A percentile compares a stretch with the other conserved stretches of the same genome.
Conservation (phyloP, 2,888 invertebrate species). For the Amiota mariae region DNA sequence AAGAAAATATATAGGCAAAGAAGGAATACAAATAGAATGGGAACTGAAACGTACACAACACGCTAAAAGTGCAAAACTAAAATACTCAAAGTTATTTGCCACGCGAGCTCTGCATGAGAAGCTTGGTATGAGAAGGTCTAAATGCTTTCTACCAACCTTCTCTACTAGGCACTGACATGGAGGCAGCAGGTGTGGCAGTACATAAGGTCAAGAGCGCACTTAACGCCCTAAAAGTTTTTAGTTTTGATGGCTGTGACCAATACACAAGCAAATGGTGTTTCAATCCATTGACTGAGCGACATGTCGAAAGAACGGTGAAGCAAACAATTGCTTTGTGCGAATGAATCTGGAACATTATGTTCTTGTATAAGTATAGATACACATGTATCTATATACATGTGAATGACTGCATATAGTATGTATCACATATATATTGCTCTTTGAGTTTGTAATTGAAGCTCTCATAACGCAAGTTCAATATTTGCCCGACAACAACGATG, state of each 20-base stretch:
- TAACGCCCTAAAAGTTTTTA: not conserved
- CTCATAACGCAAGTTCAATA: slow-evolving; percentile 9
- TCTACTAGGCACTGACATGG: too few relatives aligned
- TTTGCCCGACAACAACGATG: not conserved
- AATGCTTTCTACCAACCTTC: too few relatives aligned
- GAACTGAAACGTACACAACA: not conserved
- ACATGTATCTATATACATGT: too few relatives aligned
- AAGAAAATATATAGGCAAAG: slow-evolving; percentile 7
- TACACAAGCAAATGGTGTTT: not conserved
- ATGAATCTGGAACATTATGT: too few relatives aligned
- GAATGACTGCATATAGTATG: too few relatives aligned
- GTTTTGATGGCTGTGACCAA: not conserved
- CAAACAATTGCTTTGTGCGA: too few relatives aligned
- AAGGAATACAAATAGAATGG: not conserved
- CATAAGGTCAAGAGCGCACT: slow-evolving; percentile 3
- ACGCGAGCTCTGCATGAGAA: not conserved
- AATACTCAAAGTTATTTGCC: slow-evolving; percentile 19
- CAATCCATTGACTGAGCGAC: not conserved
- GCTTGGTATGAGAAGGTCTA: too few relatives aligned
- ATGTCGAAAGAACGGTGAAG: not conserved
- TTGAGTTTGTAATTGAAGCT: not conserved
- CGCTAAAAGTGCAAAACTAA: slow-evolving; percentile 13
- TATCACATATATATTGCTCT: not conserved
- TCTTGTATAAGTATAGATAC: too few relatives aligned
- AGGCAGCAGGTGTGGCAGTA: not conserved